These are phyloP conservation scores for Elmis aenea DNA, from an alignment of 2,888 invertebrate genomes.

Conservation along the genomic window DNA sequence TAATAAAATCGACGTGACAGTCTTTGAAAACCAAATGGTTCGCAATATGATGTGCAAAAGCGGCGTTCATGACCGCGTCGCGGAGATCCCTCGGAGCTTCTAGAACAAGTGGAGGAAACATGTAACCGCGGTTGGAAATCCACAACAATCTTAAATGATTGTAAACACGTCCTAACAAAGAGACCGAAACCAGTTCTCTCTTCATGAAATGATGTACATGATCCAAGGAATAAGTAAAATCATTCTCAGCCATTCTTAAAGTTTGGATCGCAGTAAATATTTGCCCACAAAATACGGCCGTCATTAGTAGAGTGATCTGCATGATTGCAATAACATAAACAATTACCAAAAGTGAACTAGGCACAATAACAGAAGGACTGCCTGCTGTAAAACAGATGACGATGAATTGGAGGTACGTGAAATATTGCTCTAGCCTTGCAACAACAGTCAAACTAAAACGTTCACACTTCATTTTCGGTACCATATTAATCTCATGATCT, in stretches of 20 bases:
- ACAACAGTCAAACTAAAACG: no score
- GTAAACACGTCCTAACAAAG: neutral
- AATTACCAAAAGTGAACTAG: no score
- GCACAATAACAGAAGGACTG: no score
- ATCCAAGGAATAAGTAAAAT: conserved; percentile 5
- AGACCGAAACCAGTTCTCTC: conserved; percentile 8
- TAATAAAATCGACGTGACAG: conserved; percentile 13
- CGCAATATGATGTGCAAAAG: conserved; percentile 9
- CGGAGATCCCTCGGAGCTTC: conserved; percentile 8
- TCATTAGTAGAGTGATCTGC: conserved; percentile 4
- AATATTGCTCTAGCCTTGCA: no score
- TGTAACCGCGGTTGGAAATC: conserved; percentile 6
- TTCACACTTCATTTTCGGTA: conserved; percentile 4
- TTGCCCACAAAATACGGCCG: conserved; percentile 5
- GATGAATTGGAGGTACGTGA: no score
- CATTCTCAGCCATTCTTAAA: conserved; percentile 4
- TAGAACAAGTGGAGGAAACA: conserved; percentile 7
- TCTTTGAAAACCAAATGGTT: conserved; percentile 11
- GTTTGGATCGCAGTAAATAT: conserved; percentile 8
- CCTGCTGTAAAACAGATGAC: no score
- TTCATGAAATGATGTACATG: conserved; percentile 9
- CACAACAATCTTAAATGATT: conserved; percentile 8
- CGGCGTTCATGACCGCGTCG: conserved; percentile 10
- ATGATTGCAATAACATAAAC: conserved; percentile 8
- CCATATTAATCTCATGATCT: conserved; percentile 5